Percentiles rank a stretch among this genome's conserved stretches.
Conservation (phyloP, 37 sponge, comb jelly and placozoan genomes). For the Theonella swinhoei region DNA sequence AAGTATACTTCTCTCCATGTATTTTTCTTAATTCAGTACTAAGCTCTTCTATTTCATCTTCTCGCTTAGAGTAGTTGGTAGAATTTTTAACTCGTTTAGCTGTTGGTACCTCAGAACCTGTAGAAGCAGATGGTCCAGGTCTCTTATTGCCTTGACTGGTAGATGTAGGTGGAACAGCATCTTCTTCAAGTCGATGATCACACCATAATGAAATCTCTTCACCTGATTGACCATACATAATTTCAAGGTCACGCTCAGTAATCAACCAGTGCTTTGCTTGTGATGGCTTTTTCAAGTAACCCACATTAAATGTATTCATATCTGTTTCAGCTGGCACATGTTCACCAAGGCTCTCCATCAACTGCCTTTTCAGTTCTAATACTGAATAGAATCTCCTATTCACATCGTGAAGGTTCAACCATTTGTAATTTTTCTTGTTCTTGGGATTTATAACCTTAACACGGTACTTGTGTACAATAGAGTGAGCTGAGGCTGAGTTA, state of each 20-base stretch:
- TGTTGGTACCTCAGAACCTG: too few species aligned
- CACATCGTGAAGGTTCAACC: not conserved
- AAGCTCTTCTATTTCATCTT: conserved; percentile 3
- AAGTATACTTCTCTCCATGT: conserved; percentile 7
- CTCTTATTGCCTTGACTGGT: too few species aligned
- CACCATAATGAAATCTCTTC: conserved; percentile 17
- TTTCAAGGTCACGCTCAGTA: not conserved
- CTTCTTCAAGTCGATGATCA: not conserved
- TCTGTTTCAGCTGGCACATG: not conserved
- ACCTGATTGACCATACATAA: conserved; percentile 2
- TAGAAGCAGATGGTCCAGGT: too few species aligned
- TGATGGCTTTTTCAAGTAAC: not conserved
- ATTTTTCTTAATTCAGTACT: not conserved
- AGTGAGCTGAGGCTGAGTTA: not conserved
- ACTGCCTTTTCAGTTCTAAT: not conserved
- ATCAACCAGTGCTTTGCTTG: not conserved
- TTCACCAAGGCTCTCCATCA: conserved; percentile 4
- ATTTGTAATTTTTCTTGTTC: not conserved
- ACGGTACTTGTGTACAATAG: not conserved
- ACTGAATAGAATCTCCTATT: not conserved
- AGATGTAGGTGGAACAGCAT: too few species aligned
- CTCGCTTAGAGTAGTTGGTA: not conserved
- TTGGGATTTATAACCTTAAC: conserved; percentile 7
- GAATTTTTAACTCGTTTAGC: not conserved
- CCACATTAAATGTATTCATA: conserved; percentile 2